These are phyloP conservation scores for Fistularia commersonii DNA, from an alignment of 2,797 vertebrate species.

Conservation along the genomic window DNA sequence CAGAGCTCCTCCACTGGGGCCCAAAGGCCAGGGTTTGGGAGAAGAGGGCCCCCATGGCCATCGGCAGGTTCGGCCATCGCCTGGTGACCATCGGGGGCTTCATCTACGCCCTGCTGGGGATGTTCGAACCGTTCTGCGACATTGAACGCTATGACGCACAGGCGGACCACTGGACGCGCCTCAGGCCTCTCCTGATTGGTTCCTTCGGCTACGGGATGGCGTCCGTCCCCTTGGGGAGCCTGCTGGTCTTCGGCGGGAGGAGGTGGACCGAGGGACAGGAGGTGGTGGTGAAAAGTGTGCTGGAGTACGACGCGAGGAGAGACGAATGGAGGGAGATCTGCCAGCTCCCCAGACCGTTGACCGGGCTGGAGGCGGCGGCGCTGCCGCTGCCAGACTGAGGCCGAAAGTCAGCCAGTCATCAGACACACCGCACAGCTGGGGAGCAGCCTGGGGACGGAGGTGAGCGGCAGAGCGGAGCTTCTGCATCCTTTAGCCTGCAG, in stretches of 20 bases:
- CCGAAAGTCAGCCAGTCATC: no score
- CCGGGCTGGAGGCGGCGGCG: constrained; percentile 83
- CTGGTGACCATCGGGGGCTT: constrained; percentile 79
- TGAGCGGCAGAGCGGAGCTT: no score
- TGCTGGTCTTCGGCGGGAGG: constrained; percentile 87
- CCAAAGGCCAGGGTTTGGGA: constrained; percentile 71
- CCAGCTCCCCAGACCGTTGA: constrained; percentile 82
- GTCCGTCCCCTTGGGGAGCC: constrained; percentile 73
- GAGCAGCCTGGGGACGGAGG: no score
- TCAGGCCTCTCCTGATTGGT: constrained; percentile 81
- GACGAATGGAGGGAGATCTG: constrained; percentile 91
- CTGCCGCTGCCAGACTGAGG: constrained; percentile 77
- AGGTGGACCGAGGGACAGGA: constrained; percentile 88
- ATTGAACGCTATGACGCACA: constrained; percentile 85
- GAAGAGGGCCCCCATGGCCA: constrained; percentile 84
- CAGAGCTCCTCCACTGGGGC: constrained; percentile 78
- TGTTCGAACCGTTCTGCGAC: constrained; percentile 92
- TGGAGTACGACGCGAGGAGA: constrained; percentile 86
- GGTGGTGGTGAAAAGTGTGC: constrained; percentile 80
- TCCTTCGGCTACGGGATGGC: constrained; percentile 88
- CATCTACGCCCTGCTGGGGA: constrained; percentile 88
- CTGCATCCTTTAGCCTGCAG: no score
- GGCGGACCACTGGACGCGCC: constrained; percentile 85
- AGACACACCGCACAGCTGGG: no score
- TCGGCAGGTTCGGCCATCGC: constrained; percentile 89